Evolutionary conservation across 2,797 vertebrate species (phyloP).

Genomic region (Sciurus vulgaris): DNA sequence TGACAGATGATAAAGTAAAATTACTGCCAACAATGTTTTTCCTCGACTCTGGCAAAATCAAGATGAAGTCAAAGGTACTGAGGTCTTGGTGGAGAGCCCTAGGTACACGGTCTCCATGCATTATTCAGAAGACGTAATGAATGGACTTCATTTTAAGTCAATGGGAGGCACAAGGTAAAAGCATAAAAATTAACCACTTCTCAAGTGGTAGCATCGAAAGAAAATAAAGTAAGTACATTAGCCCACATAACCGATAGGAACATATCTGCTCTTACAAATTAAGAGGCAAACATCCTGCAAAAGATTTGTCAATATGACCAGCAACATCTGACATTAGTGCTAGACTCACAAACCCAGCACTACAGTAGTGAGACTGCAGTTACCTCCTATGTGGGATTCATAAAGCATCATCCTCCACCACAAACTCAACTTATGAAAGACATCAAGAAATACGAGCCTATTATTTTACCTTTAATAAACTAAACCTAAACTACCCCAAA

Average conservation of each 20-base stretch:
- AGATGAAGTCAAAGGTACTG: background rate
- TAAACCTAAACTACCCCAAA: background rate
- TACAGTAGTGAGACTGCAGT: background rate
- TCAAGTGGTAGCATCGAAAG: background rate
- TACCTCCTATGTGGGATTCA: background rate
- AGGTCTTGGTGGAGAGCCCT: background rate
- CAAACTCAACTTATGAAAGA: background rate
- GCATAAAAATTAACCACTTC: background rate
- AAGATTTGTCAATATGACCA: background rate
- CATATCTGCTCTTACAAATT: background rate
- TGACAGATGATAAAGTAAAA: background rate
- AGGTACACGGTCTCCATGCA: background rate
- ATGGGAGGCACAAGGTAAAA: background rate
- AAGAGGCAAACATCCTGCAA: background rate
- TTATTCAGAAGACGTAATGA: background rate
- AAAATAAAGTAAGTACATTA: background rate
- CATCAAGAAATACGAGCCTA: background rate
- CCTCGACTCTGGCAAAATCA: background rate
- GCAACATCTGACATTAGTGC: background rate
- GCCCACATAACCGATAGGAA: background rate
- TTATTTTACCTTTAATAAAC: conserved; percentile 36
- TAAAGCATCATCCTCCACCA: background rate
- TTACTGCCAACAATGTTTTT: background rate
- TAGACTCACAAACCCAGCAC: background rate
- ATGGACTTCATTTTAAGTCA: background rate